phyloP scores from a whole-genome alignment of 2,113 vertebrate genomes.

The Nannobrachium achirus region DNA sequence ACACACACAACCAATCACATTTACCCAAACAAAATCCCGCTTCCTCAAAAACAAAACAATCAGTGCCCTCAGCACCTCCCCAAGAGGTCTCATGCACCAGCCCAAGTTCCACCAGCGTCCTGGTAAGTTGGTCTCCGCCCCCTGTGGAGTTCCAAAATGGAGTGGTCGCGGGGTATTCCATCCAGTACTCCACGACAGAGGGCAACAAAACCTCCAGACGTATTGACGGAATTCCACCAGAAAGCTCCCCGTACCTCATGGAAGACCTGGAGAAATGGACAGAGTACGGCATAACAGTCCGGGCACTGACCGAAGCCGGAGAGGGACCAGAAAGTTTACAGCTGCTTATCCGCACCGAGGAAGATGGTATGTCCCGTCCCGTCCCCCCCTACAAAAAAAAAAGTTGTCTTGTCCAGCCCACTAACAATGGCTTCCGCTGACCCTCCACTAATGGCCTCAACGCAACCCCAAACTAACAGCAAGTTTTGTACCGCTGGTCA shows the following conservation, averaged over 20 bases:
- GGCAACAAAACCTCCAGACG: constrained; percentile 86
- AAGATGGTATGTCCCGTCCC: constrained; percentile 99
- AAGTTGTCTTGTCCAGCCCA: constrained; percentile 29
- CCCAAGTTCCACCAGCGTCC: constrained; percentile 95
- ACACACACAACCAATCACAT: constrained; percentile 53
- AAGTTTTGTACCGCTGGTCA: constrained; percentile 23
- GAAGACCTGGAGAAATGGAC: constrained; percentile 96
- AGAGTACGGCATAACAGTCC: constrained; percentile 92
- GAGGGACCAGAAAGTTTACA: constrained; percentile 93
- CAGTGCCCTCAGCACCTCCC: constrained; percentile 96
- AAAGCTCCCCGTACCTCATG: constrained; percentile 89
- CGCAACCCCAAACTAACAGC: constrained; percentile 42
- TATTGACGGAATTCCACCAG: constrained; percentile 85
- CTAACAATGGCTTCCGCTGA: constrained; percentile 51
- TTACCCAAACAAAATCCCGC: constrained; percentile 53
- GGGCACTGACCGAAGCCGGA: constrained; percentile 90
- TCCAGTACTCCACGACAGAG: constrained; percentile 87
- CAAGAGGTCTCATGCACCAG: constrained; percentile 95
- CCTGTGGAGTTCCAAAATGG: constrained; percentile 92
- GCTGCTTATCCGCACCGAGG: constrained; percentile 94
- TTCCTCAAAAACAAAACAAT: constrained; percentile 79
- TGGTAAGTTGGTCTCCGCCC: constrained; percentile 98
- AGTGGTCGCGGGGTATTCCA: constrained; percentile 91
- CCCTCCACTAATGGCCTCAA: constrained; percentile 34
- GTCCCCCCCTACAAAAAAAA: too few species aligned